Conservation (phyloP, 2,888 invertebrate species). For the Brenthis hecate region DNA sequence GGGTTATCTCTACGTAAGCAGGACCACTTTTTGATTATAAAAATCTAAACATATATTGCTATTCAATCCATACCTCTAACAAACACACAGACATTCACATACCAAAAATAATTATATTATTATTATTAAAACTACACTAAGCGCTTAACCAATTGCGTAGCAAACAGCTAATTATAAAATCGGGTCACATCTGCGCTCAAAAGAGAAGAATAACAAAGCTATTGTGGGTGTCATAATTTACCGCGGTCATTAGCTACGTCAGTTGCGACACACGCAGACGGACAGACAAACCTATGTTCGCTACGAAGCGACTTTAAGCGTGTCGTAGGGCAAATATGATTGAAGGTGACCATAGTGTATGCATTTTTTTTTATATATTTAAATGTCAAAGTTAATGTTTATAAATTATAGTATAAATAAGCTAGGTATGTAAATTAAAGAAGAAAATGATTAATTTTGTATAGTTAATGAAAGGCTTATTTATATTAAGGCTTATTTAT, state of each 20-base stretch:
- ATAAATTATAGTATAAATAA: too few relatives aligned
- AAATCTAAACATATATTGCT: too few relatives aligned
- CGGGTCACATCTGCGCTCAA: constrained; percentile 3
- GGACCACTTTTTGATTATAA: too few relatives aligned
- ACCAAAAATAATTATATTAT: not conserved
- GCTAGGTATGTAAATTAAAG: too few relatives aligned
- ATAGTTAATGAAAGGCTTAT: not conserved
- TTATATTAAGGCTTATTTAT: not conserved
- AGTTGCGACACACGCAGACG: constrained; percentile 26
- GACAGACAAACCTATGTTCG: constrained; percentile 46
- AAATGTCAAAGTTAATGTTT: too few relatives aligned
- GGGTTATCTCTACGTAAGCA: too few relatives aligned
- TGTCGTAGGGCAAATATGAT: constrained; percentile 43
- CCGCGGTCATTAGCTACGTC: constrained; percentile 22
- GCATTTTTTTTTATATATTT: too few relatives aligned
- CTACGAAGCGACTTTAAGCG: constrained; percentile 41
- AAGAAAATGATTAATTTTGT: not conserved
- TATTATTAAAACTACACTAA: not conserved
- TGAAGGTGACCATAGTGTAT: not conserved
- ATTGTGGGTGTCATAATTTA: constrained; percentile 15
- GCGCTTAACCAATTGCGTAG: not conserved
- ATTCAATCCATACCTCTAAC: too few relatives aligned
- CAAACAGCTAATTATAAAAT: not conserved
- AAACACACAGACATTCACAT: not conserved
- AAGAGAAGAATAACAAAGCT: constrained; percentile 20